phyloP scores from a whole-genome alignment of 2,797 vertebrate species.

The Ptychadena robeensis region DNA sequence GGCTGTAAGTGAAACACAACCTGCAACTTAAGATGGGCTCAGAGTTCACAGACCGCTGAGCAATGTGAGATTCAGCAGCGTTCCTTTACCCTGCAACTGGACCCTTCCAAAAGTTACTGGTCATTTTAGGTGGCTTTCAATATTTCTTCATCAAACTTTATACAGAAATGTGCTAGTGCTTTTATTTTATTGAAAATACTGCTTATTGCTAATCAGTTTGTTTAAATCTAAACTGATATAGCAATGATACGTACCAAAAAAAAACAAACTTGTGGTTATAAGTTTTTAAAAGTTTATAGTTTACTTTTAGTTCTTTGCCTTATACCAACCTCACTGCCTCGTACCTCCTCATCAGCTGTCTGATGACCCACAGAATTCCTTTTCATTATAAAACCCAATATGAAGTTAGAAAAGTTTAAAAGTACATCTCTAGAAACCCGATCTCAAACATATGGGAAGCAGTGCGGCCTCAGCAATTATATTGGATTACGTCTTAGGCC shows the following conservation, averaged over 20 bases:
- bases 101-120: not conserved
- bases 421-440: not conserved
- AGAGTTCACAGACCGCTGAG: conserved; percentile 49
- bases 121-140: not conserved
- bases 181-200: too few species aligned
- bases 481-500: not conserved
- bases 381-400: too few species aligned
- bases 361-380: not conserved
- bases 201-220: too few species aligned
- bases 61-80: conserved; percentile 3
- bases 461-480: conserved; percentile 6
- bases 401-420: not conserved
- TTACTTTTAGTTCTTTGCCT: too few species aligned
- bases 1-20: conserved; percentile 50
- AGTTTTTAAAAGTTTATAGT: too few species aligned
- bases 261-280: too few species aligned
- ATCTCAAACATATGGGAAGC: conserved; percentile 3
- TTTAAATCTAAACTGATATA: too few species aligned
- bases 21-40: conserved; percentile 53
- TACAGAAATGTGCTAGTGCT: too few species aligned
- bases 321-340: too few species aligned
- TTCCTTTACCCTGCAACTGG: not conserved
- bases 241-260: too few species aligned
- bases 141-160: too few species aligned
- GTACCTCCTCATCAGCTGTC: too few species aligned